A percentile compares a stretch with the other conserved stretches of the same genome.
These are phyloP conservation scores for Semibalanus balanoides DNA, from an alignment of 1,140 invertebrate species.

Conservation along the genomic window DNA sequence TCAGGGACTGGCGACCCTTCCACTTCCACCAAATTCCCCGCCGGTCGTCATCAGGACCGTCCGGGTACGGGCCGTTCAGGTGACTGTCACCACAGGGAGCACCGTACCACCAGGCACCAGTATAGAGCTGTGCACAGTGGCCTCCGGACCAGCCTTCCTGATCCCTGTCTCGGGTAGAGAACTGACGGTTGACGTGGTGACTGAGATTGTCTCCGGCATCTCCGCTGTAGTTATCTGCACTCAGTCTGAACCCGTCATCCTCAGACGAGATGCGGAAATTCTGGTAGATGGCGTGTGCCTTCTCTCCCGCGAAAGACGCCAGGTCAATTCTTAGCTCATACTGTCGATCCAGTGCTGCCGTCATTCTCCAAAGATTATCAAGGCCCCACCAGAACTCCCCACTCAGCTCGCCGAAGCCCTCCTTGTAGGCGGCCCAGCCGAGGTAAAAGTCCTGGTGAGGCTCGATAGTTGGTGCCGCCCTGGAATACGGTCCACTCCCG, in stretches of 20 bases:
- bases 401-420: conserved; percentile 9
- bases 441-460: conserved; percentile 26
- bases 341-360: no score
- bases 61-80: conserved; percentile 21
- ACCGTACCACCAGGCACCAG: conserved; percentile 26
- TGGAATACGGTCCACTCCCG: no score
- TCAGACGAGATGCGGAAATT: background rate
- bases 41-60: conserved; percentile 6
- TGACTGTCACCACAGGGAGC: conserved; percentile 20
- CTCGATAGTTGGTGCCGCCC: no score
- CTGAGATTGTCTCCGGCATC: background rate
- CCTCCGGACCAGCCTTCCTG: conserved; percentile 10
- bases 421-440: conserved; percentile 35
- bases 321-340: background rate
- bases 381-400: conserved; percentile 12
- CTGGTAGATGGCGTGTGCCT: background rate
- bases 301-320: background rate
- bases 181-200: conserved; percentile 6
- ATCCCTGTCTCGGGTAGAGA: conserved; percentile 21
- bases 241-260: background rate
- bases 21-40: no score
- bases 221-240: background rate
- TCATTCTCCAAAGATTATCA: background rate
- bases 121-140: conserved; percentile 18
- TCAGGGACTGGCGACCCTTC: no score